Base-by-base conservation (phyloP, 1,140 invertebrate species). In the Cepaea nemoralis region DNA sequence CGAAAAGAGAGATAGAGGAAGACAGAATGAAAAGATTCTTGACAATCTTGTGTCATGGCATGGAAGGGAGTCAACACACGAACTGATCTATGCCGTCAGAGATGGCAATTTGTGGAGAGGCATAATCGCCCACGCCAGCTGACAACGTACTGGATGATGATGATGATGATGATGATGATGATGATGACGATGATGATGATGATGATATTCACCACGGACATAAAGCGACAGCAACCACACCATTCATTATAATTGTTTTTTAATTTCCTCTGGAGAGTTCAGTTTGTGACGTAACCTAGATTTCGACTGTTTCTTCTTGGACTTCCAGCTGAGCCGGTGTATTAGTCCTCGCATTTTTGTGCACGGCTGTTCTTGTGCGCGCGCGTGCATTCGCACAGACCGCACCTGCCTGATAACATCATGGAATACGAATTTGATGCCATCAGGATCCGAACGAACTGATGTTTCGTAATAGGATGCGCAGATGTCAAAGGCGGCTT, bases 381-480 rank as follows among this genome's bases (percentile, higher is more conserved):
- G 39, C 1, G 78, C 45, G 16, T 70, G 66, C 42, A 24, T 42
- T 42, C 77, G 59, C 35, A 67, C 77, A 0, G 40, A 70, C 3
- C 78, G 66, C n/a, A 80, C 78, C 31, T 80, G 78, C 22, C 78
- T 42, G 24, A 80, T 80, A n/a, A 80, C 67, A 33, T 80, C 78
- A 80, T 80, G 78, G 40, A 80, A 80, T 33, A 80, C 31, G 40
- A n/a, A 48, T 33, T 70, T 70, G 10, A 80, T 55, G 1, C 67
- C 24, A 1, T 70, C 66, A 16, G 66, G 39, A 14, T 80, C 69
- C 8, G 42, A 70, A 1, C 35, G 42, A 3, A 45, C 45, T 0
- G 78, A 80, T 2, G 78, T 80, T 59, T 80, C 78, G 67, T 80
- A 80, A 33, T 50, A 80, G 8, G 78, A 69, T 16, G 78, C 66